Evolutionary conservation across 2,888 invertebrate genomes (phyloP).

Genomic region (Lasioglossum calceatum): DNA sequence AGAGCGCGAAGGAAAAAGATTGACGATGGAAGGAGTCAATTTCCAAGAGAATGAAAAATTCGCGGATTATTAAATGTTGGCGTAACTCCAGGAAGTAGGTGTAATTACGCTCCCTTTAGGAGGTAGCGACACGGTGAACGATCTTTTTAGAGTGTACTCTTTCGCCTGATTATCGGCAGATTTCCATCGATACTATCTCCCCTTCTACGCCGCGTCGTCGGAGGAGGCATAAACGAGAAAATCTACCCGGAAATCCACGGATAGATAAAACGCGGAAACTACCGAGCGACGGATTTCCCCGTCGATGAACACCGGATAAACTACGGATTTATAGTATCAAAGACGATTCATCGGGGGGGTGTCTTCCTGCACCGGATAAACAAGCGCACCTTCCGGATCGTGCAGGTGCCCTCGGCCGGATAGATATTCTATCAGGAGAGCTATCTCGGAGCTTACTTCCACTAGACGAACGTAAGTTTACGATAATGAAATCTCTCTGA

Average conservation of each 20-base stretch:
- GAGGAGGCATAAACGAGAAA: conserved; percentile 25
- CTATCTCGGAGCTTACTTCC: not conserved
- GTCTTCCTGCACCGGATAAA: not conserved
- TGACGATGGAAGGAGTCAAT: not conserved
- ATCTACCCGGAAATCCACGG: conserved; percentile 30
- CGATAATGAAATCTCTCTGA: not conserved
- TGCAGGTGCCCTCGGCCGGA: not conserved
- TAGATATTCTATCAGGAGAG: not conserved
- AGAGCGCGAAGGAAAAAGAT: not conserved
- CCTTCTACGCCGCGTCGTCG: not conserved
- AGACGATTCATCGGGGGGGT: not conserved
- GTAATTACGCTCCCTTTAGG: not conserved
- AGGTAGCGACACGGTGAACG: not conserved
- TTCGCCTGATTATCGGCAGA: conserved; percentile 4
- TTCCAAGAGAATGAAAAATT: not conserved
- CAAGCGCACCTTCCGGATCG: not conserved
- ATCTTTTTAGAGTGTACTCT: not conserved
- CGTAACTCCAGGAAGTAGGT: not conserved
- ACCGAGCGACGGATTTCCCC: conserved; percentile 22
- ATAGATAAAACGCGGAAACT: conserved; percentile 40
- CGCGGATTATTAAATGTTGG: not conserved
- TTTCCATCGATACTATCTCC: not conserved
- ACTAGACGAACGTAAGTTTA: not conserved
- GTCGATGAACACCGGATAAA: conserved; percentile 42
- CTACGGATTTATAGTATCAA: conserved; percentile 44